Evolutionary conservation across 2,797 vertebrate species (phyloP), one percentile per base, ranked within the genome.

Genomic region (Alcedo quadribrachys): DNA sequence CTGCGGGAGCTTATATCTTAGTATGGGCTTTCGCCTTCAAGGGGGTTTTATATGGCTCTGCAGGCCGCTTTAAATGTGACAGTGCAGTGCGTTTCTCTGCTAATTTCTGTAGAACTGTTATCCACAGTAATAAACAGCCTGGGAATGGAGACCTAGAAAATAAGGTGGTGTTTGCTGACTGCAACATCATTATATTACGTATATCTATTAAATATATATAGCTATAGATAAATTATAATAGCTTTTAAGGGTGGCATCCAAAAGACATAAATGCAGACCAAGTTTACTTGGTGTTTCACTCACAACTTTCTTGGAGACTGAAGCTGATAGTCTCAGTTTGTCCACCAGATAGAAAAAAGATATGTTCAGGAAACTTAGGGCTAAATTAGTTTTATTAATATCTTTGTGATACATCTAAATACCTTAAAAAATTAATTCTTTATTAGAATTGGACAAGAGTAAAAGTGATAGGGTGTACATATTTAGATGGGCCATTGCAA

Each of bases 1-100:
- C 25, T 1, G 2, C 4, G 1, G 3, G 54, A 16, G 1, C 42
- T 65, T 15, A 17, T 1, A 1, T 25, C 27, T 45, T 15, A 1
- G 24, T 9, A 0, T 2, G 30, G 7, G n/a, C 28, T 68, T 45
- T 27, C 5, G 1, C 2, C 0, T 30, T 24, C 28, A 22, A n/a
- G 32, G 10, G 4, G 11, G 13, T 6, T 58, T 30, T 53, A 0
- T 7, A 0, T 27, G 24, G 24, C 8, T 35, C 22, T 6, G 4
- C 15, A 2, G 18, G 0, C 7, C 12, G 2, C 40, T 15, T 51
- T 6, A 14, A 6, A 3, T 57, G 13, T 32, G 46, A 2, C 14
- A 21, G 1, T 4, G 0, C 2, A 6, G 12, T 5, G 5, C 21
- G 4, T 24, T 63, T 42, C 21, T 5, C 24, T 7, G 32, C 6